phyloP scores from a whole-genome alignment of 37 sponge, comb jelly and placozoan species.

The Ephydatia muelleri region DNA sequence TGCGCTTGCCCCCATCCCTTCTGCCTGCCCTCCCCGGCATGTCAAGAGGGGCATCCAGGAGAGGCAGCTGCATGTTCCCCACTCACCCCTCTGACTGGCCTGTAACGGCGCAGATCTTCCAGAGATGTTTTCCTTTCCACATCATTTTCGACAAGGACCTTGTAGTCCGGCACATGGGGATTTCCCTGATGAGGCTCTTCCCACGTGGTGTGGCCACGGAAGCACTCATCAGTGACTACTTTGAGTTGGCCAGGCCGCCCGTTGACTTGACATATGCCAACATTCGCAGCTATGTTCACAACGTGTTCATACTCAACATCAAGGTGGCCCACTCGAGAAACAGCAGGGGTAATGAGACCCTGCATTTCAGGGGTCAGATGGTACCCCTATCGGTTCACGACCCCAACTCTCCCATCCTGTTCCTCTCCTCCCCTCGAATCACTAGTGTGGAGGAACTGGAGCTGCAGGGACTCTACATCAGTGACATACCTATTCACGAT shows the following conservation, averaged over 20 bases:
- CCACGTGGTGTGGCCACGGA: slow-evolving; percentile 19
- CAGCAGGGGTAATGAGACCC: background rate
- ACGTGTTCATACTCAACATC: slow-evolving; percentile 39
- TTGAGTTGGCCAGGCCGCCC: slow-evolving; percentile 47
- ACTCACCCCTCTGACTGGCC: slow-evolving; percentile 37
- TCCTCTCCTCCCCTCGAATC: slow-evolving; percentile 70
- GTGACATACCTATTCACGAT: slow-evolving; percentile 76
- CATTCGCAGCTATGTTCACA: slow-evolving; percentile 33
- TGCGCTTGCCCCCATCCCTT: background rate
- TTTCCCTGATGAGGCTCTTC: slow-evolving; percentile 58
- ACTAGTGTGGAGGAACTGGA: slow-evolving; percentile 50
- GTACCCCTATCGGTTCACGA: slow-evolving; percentile 23
- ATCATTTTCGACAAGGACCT: slow-evolving; percentile 66
- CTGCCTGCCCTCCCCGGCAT: background rate
- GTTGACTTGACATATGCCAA: slow-evolving; percentile 31
- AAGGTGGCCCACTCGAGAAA: background rate
- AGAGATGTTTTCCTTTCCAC: slow-evolving; percentile 79
- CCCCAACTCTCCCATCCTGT: slow-evolving; percentile 33
- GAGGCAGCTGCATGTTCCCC: slow-evolving; percentile 5
- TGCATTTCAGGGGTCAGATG: slow-evolving; percentile 83
- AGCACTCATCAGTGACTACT: slow-evolving; percentile 37
- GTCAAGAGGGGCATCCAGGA: slow-evolving; percentile 9
- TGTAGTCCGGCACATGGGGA: slow-evolving; percentile 54
- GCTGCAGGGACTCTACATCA: slow-evolving; percentile 64
- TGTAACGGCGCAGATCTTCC: slow-evolving; percentile 35